Evolutionary conservation across 2,888 invertebrate genomes (phyloP).

Genomic region (Pyrocoelia pectoralis): DNA sequence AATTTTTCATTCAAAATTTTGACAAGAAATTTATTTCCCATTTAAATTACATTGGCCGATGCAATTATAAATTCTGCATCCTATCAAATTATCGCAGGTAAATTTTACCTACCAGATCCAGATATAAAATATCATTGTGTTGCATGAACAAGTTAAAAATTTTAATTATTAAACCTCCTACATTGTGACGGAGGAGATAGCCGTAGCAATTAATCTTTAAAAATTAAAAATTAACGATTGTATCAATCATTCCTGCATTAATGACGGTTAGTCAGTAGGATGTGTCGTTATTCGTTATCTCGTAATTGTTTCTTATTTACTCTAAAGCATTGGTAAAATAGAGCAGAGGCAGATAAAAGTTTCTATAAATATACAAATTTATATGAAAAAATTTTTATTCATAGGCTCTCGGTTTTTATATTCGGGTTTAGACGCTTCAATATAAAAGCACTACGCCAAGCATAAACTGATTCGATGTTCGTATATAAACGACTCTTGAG

Average conservation of each 20-base stretch:
- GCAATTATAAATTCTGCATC: too few species aligned
- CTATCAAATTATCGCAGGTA: too few species aligned
- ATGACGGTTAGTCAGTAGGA: background rate
- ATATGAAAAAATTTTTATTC: too few species aligned
- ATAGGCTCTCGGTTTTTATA: too few species aligned
- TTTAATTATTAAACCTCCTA: background rate
- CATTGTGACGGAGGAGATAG: background rate
- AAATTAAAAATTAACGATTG: constrained; percentile 1
- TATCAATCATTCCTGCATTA: background rate
- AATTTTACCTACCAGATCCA: background rate
- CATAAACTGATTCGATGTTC: constrained; percentile 8
- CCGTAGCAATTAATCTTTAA: background rate
- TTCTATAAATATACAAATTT: too few species aligned
- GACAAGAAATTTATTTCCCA: background rate
- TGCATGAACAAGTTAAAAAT: background rate
- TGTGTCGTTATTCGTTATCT: background rate
- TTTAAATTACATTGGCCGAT: too few species aligned
- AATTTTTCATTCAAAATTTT: background rate
- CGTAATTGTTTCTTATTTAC: background rate
- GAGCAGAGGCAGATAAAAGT: too few species aligned
- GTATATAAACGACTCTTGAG: constrained; percentile 6
- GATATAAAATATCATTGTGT: background rate
- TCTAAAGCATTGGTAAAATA: too few species aligned
- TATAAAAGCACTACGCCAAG: background rate
- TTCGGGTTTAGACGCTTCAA: background rate